These are phyloP conservation scores for Melanotus villosus DNA, from an alignment of 2,888 invertebrate genomes.

Conservation along the genomic window DNA sequence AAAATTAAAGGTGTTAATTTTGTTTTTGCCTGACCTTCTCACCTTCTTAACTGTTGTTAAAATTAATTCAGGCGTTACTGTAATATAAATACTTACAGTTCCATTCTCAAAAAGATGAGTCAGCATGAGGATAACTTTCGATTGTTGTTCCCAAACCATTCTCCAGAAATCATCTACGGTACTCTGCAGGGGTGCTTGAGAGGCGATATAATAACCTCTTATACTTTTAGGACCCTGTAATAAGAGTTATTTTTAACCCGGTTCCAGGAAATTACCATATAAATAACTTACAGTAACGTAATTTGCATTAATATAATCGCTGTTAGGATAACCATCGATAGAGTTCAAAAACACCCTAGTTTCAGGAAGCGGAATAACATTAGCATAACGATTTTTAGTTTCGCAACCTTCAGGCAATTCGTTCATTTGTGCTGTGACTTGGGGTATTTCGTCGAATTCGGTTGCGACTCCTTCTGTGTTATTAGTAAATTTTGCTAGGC, in stretches of 20 bases:
- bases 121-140: slow-evolving; percentile 89
- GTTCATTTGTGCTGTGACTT: slow-evolving; percentile 82
- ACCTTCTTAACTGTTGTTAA: too few relatives aligned
- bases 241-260: slow-evolving; percentile 17
- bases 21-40: too few relatives aligned
- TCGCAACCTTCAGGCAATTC: slow-evolving; percentile 91
- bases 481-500: slow-evolving; percentile 81
- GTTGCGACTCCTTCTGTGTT: slow-evolving; percentile 81
- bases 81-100: slow-evolving; percentile 74
- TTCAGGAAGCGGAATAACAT: slow-evolving; percentile 94
- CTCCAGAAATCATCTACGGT: slow-evolving; percentile 94
- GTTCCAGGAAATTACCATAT: neutral
- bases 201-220: slow-evolving; percentile 90
- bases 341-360: slow-evolving; percentile 85
- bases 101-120: slow-evolving; percentile 93
- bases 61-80: too few relatives aligned
- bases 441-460: slow-evolving; percentile 87
- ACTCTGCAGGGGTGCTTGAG: slow-evolving; percentile 89
- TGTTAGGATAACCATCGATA: slow-evolving; percentile 81
- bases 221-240: slow-evolving; percentile 88
- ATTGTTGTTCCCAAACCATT: slow-evolving; percentile 97
- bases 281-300: slow-evolving; percentile 83
- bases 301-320: slow-evolving; percentile 95
- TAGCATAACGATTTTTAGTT: slow-evolving; percentile 92
- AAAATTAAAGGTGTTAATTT: slow-evolving; percentile 48